Conservation (phyloP, 1,140 invertebrate species). For the Eupeodes corollae region DNA sequence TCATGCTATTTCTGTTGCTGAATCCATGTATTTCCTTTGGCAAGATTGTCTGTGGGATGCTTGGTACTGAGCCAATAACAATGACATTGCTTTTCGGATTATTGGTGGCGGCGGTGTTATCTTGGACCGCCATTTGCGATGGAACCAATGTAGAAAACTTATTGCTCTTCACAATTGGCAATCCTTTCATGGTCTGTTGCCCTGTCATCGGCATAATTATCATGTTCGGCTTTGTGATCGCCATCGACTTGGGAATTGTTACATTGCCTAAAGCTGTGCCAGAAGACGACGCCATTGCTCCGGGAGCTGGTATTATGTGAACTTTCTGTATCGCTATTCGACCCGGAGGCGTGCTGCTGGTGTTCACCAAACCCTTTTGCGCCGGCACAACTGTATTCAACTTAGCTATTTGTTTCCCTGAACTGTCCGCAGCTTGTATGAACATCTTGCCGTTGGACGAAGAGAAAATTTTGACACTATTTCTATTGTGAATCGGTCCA, state of each 20-base stretch:
- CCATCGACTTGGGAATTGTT: no score
- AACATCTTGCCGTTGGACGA: slow-evolving; percentile 33
- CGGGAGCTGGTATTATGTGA: slow-evolving; percentile 23
- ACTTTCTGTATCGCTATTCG: slow-evolving; percentile 33
- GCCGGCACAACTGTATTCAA: not conserved
- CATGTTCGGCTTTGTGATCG: no score
- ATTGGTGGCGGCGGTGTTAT: not conserved
- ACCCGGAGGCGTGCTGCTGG: slow-evolving; percentile 13
- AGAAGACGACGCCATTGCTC: slow-evolving; percentile 7
- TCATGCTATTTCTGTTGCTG: slow-evolving; percentile 26
- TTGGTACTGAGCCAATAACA: slow-evolving; percentile 1
- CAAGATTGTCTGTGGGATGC: not conserved
- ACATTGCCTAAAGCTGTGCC: not conserved
- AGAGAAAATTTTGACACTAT: slow-evolving; percentile 28
- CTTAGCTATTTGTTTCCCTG: slow-evolving; percentile 1
- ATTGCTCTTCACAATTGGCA: not conserved
- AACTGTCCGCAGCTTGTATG: slow-evolving; percentile 21
- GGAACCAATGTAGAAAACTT: not conserved
- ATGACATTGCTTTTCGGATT: not conserved
- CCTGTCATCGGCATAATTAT: no score
- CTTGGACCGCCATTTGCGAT: not conserved
- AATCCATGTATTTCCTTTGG: not conserved
- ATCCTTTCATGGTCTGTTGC: no score
- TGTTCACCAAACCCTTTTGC: slow-evolving; percentile 1
- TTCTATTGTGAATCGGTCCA: slow-evolving; percentile 7